phyloP scores from a whole-genome alignment of 2,888 invertebrate species.

The Pseudococcus jackbeardsleyi region DNA sequence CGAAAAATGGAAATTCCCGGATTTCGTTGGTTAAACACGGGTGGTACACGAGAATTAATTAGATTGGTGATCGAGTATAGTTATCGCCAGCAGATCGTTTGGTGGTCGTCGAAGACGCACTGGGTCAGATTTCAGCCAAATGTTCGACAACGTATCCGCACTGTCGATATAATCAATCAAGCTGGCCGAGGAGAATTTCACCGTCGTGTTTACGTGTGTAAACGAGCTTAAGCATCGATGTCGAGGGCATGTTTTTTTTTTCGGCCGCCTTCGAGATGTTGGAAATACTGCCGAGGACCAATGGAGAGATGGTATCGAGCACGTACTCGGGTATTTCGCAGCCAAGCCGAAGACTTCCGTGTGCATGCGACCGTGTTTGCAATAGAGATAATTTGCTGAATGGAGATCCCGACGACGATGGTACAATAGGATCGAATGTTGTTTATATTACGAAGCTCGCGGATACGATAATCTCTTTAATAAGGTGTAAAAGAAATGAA shows the following conservation, averaged over 20 bases:
- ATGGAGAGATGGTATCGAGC: not conserved
- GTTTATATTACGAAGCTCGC: conserved; percentile 25
- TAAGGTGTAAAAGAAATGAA: conserved; percentile 23
- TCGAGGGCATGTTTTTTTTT: not conserved
- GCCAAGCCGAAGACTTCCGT: not conserved
- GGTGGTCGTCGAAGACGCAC: not conserved
- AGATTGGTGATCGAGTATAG: not conserved
- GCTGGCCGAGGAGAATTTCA: not conserved
- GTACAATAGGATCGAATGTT: conserved; percentile 6
- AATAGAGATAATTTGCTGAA: not conserved
- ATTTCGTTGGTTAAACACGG: not conserved
- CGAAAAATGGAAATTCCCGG: not conserved
- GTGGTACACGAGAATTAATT: conserved; percentile 35
- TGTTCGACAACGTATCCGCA: not conserved
- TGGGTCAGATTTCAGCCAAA: conserved; percentile 1
- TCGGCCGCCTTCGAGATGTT: not conserved
- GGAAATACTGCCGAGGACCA: not conserved
- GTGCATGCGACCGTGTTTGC: conserved; percentile 17
- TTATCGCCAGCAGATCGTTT: conserved; percentile 23
- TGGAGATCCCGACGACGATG: not conserved
- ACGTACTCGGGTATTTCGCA: not conserved
- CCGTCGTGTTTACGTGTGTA: not conserved
- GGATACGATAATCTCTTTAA: conserved; percentile 47
- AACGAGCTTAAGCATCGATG: not conserved
- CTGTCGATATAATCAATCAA: not conserved